Evolutionary conservation across 2,888 invertebrate genomes (phyloP).

Genomic region (Nomada lathburiana): DNA sequence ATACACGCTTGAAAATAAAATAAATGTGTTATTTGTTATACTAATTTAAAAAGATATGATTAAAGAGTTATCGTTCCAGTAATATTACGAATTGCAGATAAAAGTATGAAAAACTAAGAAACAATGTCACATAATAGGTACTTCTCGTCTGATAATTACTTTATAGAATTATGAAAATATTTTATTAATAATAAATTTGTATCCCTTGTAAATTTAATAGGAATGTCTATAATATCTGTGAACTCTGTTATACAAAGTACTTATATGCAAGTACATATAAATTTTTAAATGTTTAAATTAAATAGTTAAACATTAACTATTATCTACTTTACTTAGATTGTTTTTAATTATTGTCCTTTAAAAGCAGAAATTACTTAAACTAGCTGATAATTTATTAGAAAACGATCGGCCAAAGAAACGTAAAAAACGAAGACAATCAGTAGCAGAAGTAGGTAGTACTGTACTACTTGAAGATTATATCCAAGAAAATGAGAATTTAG

Average conservation of each 20-base stretch:
- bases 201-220: constrained; percentile 21
- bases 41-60: constrained; percentile 16
- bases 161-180: constrained; percentile 52
- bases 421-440: constrained; percentile 64
- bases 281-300: constrained; percentile 10
- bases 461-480: not conserved
- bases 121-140: not conserved
- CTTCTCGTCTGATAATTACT: constrained; percentile 35
- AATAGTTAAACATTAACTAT: not conserved
- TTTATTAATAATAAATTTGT: constrained; percentile 49
- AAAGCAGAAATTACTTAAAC: too few species aligned
- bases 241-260: not conserved
- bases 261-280: too few species aligned
- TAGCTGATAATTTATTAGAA: not conserved
- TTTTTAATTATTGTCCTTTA: constrained; percentile 4
- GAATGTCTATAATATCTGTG: not conserved
- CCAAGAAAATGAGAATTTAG: not conserved
- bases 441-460: not conserved
- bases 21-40: constrained; percentile 28
- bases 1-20: constrained; percentile 30
- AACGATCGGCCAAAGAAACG: constrained; percentile 29
- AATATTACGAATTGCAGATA: constrained; percentile 13
- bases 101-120: not conserved
- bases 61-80: not conserved
- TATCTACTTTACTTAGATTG: not conserved